Conservation (phyloP, 2,113 vertebrate species). For the Neodon shergylaensis region DNA sequence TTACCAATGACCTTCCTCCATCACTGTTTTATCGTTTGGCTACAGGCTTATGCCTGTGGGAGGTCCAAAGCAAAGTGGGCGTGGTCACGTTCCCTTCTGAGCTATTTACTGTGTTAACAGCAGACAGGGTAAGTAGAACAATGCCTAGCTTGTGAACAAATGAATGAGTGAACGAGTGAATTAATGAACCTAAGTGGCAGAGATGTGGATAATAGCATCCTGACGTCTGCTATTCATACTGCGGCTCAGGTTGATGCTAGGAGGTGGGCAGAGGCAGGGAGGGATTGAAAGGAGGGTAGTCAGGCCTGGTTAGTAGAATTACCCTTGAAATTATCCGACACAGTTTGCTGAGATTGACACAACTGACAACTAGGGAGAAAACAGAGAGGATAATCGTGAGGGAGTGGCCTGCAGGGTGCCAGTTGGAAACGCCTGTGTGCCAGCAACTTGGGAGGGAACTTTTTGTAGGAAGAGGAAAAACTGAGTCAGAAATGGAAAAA, state of each 20-base stretch:
- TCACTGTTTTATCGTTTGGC: not conserved
- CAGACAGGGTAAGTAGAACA: no score
- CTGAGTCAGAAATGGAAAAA: not conserved
- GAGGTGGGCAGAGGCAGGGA: accelerated
- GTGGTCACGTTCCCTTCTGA: accelerated
- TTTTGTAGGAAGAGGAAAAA: not conserved
- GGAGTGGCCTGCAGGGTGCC: accelerated
- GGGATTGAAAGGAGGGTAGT: no score
- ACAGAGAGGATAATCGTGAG: accelerated
- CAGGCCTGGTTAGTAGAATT: not conserved
- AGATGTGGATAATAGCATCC: not conserved
- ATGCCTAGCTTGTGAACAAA: not conserved
- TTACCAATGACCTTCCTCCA: no score
- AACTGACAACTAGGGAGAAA: not conserved
- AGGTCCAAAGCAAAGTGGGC: not conserved
- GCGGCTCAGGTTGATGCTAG: not conserved
- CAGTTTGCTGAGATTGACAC: not conserved
- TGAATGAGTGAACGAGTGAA: not conserved
- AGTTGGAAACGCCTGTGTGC: accelerated
- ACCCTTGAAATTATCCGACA: not conserved
- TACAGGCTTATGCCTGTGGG: accelerated
- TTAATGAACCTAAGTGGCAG: not conserved
- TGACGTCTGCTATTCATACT: accelerated
- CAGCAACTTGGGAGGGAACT: not conserved
- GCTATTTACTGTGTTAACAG: not conserved